A percentile compares a stretch with the other conserved stretches of the same genome.
These are phyloP conservation scores for Tapirus indicus DNA, from an alignment of 2,797 vertebrate genomes.

Conservation along the genomic window DNA sequence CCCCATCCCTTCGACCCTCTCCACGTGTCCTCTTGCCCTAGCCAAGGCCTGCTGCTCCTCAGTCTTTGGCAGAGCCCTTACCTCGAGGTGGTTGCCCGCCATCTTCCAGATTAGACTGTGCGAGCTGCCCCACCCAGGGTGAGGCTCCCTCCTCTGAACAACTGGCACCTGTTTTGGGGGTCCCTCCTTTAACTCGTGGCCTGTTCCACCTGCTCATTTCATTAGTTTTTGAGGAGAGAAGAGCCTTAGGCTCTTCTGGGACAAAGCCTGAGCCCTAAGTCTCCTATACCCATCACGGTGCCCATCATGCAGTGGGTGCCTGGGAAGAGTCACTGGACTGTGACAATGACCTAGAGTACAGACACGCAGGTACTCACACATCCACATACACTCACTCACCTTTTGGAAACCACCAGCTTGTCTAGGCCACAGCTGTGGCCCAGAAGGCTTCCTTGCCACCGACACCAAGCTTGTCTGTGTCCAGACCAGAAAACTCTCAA, in stretches of 20 bases:
- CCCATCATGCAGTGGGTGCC: not conserved
- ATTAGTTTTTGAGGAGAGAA: constrained; percentile 5
- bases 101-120: not conserved
- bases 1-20: not conserved
- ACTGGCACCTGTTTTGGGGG: not conserved
- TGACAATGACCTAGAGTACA: not conserved
- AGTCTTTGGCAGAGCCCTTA: not conserved
- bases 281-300: not conserved
- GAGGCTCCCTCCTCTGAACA: not conserved
- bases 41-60: not conserved
- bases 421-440: not conserved
- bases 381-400: not conserved
- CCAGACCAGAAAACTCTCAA: too few species aligned
- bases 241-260: not conserved
- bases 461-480: not conserved
- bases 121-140: not conserved
- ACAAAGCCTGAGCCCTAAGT: not conserved
- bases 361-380: not conserved
- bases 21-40: not conserved
- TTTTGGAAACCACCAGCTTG: not conserved
- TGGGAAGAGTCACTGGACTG: not conserved
- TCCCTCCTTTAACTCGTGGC: not conserved
- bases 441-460: not conserved
- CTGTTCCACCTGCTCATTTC: not conserved
- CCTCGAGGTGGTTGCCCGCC: not conserved